A percentile compares a stretch with the other conserved stretches of the same genome.
Evolutionary conservation across 1,140 invertebrate species (phyloP).

Genomic region (Leucophenga varia): DNA sequence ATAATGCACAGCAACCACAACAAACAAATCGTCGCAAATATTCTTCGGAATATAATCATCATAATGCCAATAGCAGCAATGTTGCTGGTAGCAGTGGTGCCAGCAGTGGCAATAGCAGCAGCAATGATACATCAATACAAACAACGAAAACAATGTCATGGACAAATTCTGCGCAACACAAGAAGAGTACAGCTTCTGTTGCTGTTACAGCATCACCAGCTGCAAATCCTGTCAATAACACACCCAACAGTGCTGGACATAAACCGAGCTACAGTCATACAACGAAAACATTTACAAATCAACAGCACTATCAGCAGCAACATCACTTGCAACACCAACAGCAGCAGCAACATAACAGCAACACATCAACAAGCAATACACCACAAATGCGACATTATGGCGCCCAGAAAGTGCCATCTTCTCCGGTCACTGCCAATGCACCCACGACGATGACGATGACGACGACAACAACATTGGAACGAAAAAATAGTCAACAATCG

Average conservation of each 20-base stretch:
- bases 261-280: conserved; percentile 18
- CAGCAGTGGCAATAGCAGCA: conserved; percentile 20
- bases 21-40: conserved; percentile 41
- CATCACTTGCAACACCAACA: conserved; percentile 19
- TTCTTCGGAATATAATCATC: conserved; percentile 39
- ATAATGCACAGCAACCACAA: conserved; percentile 17
- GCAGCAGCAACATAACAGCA: conserved; percentile 18
- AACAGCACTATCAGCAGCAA: conserved; percentile 34
- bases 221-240: too few species aligned
- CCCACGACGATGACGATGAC: conserved; percentile 10
- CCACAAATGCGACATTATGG: conserved; percentile 46
- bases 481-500: conserved; percentile 34
- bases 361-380: conserved; percentile 18
- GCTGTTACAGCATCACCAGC: conserved; percentile 52
- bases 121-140: conserved; percentile 36
- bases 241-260: too few species aligned
- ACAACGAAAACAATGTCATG: conserved; percentile 52
- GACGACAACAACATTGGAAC: conserved; percentile 22
- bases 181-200: conserved; percentile 51
- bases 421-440: conserved; percentile 38
- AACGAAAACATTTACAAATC: conserved; percentile 29
- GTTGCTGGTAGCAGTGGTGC: background rate
- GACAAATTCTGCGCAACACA: conserved; percentile 50
- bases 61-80: conserved; percentile 24
- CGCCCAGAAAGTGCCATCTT: conserved; percentile 51